These are phyloP conservation scores for Otocyon megalotis DNA, from an alignment of 2,113 vertebrate genomes.

Conservation along the genomic window DNA sequence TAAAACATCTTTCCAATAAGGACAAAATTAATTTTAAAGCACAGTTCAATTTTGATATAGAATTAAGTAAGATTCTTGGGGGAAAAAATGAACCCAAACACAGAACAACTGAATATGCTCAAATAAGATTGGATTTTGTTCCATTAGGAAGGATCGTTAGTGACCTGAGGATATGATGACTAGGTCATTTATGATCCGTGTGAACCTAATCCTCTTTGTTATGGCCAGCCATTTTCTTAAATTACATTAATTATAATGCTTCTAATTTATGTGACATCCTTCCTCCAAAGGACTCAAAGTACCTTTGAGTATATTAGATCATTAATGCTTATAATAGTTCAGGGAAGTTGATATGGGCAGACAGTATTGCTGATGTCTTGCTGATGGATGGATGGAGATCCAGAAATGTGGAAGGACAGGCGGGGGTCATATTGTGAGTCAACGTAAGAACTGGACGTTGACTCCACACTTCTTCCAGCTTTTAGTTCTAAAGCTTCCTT, in stretches of 20 bases:
- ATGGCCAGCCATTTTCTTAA: constrained; percentile 67
- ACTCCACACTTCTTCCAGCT: background rate
- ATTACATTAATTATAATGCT: constrained; percentile 74
- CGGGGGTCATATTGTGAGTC: background rate
- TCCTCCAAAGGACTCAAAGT: constrained; percentile 60
- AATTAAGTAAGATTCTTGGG: constrained; percentile 42
- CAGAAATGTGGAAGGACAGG: constrained; percentile 5
- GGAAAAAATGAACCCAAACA: background rate
- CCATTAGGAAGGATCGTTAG: constrained; percentile 44
- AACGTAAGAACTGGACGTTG: background rate
- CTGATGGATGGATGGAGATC: constrained; percentile 42
- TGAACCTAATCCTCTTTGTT: constrained; percentile 54
- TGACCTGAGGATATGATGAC: constrained; percentile 29
- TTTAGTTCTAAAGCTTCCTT: background rate
- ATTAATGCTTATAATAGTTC: constrained; percentile 61
- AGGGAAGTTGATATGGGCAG: constrained; percentile 56
- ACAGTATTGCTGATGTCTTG: constrained; percentile 32
- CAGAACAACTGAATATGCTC: background rate
- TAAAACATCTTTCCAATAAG: constrained; percentile 19
- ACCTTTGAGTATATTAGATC: constrained; percentile 61
- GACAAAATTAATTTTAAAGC: constrained; percentile 40
- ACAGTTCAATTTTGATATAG: background rate
- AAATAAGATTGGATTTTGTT: constrained; percentile 51
- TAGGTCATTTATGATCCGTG: constrained; percentile 25
- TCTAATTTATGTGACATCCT: constrained; percentile 73